phyloP scores from a whole-genome alignment of 2,888 invertebrate genomes.

The Amblyteles armatorius region DNA sequence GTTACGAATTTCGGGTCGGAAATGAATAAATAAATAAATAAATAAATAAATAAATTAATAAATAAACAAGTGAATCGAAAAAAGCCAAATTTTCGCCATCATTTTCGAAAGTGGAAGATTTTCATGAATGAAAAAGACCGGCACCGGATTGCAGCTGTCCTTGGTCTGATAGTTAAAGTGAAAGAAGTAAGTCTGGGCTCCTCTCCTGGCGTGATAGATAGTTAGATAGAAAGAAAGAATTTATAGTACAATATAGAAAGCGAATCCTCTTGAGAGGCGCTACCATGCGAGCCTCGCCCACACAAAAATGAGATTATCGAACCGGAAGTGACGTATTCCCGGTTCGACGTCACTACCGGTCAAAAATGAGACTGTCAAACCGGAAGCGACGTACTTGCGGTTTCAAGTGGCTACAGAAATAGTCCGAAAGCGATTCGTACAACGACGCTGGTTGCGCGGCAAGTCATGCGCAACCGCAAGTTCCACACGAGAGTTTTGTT shows the following conservation, averaged over 20 bases:
- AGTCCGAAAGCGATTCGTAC: neutral
- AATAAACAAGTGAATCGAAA: no score
- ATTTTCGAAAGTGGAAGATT: neutral
- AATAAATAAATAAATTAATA: no score
- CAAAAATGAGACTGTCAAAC: no score
- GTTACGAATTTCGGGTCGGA: no score
- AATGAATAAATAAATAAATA: no score
- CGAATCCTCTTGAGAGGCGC: conserved; percentile 90
- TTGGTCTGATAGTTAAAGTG: conserved; percentile 93
- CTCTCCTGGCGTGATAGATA: conserved; percentile 88
- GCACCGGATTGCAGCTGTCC: conserved; percentile 90
- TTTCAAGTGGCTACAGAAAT: neutral
- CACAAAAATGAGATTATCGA: no score
- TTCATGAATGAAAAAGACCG: neutral
- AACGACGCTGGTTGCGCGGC: neutral
- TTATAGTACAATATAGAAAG: no score
- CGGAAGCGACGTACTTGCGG: neutral
- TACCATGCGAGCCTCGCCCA: conserved; percentile 92
- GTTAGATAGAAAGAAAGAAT: no score
- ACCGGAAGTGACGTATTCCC: no score
- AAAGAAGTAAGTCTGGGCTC: conserved; percentile 91
- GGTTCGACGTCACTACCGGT: no score
- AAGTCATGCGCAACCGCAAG: neutral
- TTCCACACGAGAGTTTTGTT: conserved; percentile 21
- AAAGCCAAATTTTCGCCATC: no score